phyloP scores from a whole-genome alignment of 1,140 invertebrate genomes.

The Cylas formicarius region DNA sequence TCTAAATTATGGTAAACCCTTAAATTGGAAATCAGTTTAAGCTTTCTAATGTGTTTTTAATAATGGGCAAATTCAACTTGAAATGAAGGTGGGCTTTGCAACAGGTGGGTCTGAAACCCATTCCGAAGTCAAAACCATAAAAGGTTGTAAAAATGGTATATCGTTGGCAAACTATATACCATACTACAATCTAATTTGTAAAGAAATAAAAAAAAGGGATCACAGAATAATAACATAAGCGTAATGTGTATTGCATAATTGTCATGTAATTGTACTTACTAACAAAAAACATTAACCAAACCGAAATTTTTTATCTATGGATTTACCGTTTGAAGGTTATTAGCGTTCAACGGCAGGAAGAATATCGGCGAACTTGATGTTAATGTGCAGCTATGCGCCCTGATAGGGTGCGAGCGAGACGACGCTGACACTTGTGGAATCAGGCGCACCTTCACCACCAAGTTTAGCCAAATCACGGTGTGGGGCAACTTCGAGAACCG shows the following conservation, averaged over 20 bases:
- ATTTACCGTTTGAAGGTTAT: constrained; percentile 15
- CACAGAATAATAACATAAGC: neutral
- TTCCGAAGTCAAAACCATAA: too few species aligned
- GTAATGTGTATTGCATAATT: neutral
- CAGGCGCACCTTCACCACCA: constrained; percentile 12
- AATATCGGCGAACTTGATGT: constrained; percentile 3
- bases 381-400: constrained; percentile 17
- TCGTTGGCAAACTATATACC: too few species aligned
- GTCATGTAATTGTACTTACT: neutral
- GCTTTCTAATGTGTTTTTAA: too few species aligned
- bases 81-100: too few species aligned
- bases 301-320: neutral
- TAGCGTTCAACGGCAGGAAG: constrained; percentile 17
- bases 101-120: too few species aligned
- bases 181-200: too few species aligned
- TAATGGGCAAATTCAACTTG: too few species aligned
- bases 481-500: constrained; percentile 9
- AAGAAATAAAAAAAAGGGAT: too few species aligned
- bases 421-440: constrained; percentile 19
- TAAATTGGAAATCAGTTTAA: too few species aligned
- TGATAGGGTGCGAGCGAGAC: constrained; percentile 19
- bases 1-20: too few species aligned
- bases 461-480: constrained; percentile 21
- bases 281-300: neutral
- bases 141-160: too few species aligned